Base-by-base conservation (phyloP, 2,797 vertebrate genomes). In the Menidia menidia region DNA sequence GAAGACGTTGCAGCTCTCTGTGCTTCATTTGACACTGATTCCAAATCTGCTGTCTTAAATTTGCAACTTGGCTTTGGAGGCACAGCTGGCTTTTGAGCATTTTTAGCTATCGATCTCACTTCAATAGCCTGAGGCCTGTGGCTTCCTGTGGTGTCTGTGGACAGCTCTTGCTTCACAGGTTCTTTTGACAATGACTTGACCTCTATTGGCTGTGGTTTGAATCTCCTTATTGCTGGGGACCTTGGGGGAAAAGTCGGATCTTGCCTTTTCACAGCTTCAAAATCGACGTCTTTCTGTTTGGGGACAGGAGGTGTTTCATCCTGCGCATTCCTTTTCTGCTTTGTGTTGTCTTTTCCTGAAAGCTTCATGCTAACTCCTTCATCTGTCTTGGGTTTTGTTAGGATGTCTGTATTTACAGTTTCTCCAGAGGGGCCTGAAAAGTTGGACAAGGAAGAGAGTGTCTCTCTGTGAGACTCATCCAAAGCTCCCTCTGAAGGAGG, bases 11-110 rank as follows among this genome's bases (percentile, higher is more conserved):
- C 39, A 4, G 67, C 39, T 82, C 73, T 91, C 39, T 87, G 82
- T 16, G 39, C 56, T 58, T 93, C 92, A 73, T 60, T 89, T 52
- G 84, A 73, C 43, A 70, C 63, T 62, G 81, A 57, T 67, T 68
- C 90, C 61, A 89, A 76, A 84, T 94, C 91, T 60, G 84, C 75
- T 60, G 90, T 89, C 73, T 90, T 94, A 51, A 93, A 94, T 85
- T 93, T 95, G 77, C 86, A 94, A 75, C 64, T 93, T 13, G 90
- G 93, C 83, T 94, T 94, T 43, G 92, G 90, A 25, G 93, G 89
- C 53, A 93, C 91, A n/a, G 57, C 78, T 68, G 93, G 90, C 78
- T 95, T 95, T 81, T 91, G 82, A 47, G 89, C 87, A 62, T 84
- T 91, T 79, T 89, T 93, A 41, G 93, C 90, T 42, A 93, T 91